phyloP scores from a whole-genome alignment of 1,140 invertebrate species.

The Sweltsa coloradensis region DNA sequence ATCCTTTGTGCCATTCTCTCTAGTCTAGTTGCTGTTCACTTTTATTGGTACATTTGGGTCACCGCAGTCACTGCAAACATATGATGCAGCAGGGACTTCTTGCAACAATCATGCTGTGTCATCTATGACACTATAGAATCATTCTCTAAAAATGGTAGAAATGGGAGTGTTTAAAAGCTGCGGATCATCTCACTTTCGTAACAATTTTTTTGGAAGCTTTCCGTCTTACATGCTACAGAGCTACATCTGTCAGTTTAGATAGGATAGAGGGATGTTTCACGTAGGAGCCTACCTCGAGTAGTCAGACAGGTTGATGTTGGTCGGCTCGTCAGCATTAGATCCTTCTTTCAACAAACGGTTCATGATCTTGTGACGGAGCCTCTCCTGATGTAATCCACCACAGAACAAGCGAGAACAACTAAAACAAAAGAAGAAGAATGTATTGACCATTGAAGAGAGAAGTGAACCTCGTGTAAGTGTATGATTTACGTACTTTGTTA shows the following conservation, averaged over 20 bases:
- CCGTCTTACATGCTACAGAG: neutral
- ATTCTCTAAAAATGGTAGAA: neutral
- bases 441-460: no score
- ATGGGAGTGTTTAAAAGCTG: neutral
- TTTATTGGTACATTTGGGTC: neutral
- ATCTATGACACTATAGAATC: neutral
- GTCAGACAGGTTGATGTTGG: slow-evolving; percentile 70
- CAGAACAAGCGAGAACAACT: no score
- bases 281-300: slow-evolving; percentile 56
- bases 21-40: neutral
- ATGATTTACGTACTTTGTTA: no score
- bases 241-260: slow-evolving; percentile 7
- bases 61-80: neutral
- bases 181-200: neutral
- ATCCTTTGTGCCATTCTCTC: neutral
- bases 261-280: slow-evolving; percentile 2
- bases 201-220: slow-evolving; percentile 1
- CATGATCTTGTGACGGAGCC: slow-evolving; percentile 63
- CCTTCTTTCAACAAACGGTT: slow-evolving; percentile 66
- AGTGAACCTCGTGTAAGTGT: no score
- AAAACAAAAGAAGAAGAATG: slow-evolving; percentile 7
- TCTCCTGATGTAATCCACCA: slow-evolving; percentile 41
- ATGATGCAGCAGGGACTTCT: neutral
- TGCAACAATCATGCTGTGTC: neutral
- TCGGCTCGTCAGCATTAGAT: slow-evolving; percentile 75